Percentiles rank a stretch among this genome's conserved stretches.
phyloP scores from a whole-genome alignment of 2,888 invertebrate species.

The Orthosia gothica region DNA sequence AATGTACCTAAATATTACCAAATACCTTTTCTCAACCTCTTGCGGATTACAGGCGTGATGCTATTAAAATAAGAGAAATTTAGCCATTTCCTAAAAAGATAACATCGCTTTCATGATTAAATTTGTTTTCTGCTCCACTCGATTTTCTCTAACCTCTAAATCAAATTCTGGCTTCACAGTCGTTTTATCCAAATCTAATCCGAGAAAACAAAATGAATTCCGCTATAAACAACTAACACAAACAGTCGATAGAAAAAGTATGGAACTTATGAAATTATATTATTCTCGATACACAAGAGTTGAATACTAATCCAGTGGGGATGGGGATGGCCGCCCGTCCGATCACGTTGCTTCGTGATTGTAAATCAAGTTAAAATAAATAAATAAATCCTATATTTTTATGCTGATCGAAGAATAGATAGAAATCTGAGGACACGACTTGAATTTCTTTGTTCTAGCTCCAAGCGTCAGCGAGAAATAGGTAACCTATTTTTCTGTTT shows the following conservation, averaged over 20 bases:
- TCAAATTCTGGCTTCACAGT: background rate
- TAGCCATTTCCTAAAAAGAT: too few relatives aligned
- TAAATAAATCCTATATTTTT: constrained; percentile 58
- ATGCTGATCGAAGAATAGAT: constrained; percentile 53
- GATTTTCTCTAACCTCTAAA: background rate
- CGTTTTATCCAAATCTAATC: constrained; percentile 26
- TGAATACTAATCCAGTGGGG: constrained; percentile 60
- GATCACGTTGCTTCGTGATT: constrained; percentile 61
- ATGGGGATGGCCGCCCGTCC: constrained; percentile 26
- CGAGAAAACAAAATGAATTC: constrained; percentile 48
- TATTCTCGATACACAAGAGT: constrained; percentile 52
- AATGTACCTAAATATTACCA: too few relatives aligned
- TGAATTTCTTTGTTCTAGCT: constrained; percentile 26
- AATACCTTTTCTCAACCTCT: too few relatives aligned
- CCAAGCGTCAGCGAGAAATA: background rate
- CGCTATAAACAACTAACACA: constrained; percentile 46
- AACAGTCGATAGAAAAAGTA: constrained; percentile 64
- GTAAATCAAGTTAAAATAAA: constrained; percentile 66
- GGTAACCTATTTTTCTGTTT: background rate
- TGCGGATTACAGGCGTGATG: too few relatives aligned
- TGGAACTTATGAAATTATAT: constrained; percentile 63
- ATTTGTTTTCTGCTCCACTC: background rate
- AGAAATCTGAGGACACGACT: constrained; percentile 43
- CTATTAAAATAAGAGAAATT: too few relatives aligned
- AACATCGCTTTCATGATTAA: too few relatives aligned